Evolutionary conservation across 2,797 vertebrate species (phyloP), one percentile per base, ranked within the genome.

Genomic region (Esox masquinongy): DNA sequence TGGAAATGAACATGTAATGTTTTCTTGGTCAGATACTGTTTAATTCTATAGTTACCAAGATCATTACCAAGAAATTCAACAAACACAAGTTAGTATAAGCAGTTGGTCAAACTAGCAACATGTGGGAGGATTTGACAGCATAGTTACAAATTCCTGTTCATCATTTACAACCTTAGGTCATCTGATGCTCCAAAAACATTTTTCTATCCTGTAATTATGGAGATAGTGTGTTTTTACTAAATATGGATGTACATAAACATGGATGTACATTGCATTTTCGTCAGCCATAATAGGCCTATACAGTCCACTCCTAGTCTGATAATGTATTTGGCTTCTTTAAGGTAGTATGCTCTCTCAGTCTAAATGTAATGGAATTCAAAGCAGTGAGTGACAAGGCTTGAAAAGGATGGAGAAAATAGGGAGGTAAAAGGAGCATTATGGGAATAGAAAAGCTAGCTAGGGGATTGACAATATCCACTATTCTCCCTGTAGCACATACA

Each of bases 391-490:
- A 92, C 91, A 91, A 87, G 81, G 80, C 79, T 74, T 93, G 91
- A 93, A 92, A 90, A 86, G 89, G 86, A 86, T 85, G 73, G 77
- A 91, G 90, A 90, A 93, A 92, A 90, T 89, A 82, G 88, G 88
- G 86, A 90, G 86, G 90, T 88, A 91, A 90, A 90, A 86, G 88
- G 87, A 87, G 90, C 87, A 90, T 91, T 93, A 91, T 85, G 85
- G 77, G 49, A 47, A 79, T 69, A 80, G 84, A 79, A 88, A 82
- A 87, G 78, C 85, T 77, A 76, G 36, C 26, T 47, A 19, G 43
- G 24, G 68, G 47, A 70, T 47, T 50, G 39, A 49, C 15, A 16
- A 26, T 24, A 22, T 51, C 34, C 74, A 75, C 50, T 24, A 31
- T 39, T 22, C 34, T 22, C 51, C 74, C 8, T 67, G 56, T 34